Base-by-base conservation (phyloP, 2,888 invertebrate species). In the Spodoptera exigua region DNA sequence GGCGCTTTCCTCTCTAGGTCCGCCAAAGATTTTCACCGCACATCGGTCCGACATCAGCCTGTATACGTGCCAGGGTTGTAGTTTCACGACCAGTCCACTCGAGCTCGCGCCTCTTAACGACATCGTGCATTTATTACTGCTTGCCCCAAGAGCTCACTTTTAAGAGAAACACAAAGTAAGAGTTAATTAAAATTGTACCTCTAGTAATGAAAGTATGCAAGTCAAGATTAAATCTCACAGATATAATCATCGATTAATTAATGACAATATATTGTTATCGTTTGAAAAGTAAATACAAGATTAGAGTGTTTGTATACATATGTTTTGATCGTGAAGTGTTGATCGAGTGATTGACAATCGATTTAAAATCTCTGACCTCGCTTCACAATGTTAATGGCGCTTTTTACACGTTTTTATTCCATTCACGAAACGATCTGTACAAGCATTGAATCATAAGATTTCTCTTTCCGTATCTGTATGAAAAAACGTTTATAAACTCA, bases 51-150 rank as follows among this genome's bases (percentile, higher is more conserved):
- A 70, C 70, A 74, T 66, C 64, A 62, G 59, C 61, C 76, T 74
- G 79, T 74, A 65, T 67, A 66, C 61, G 56, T 27, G 27, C 7
- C 9, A 27, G 27, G 27, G 27, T 55, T 52, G 65, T 65, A 68
- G 79, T 77, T 77, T 77, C 76, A 74, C 77, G 74, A 82, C 63
- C 57, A 51, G 70, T 49, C 64, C 27, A 56, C 54, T 61, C 56
- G 77, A 78, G 83, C 77, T 83, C 77, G 76, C 76, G 81, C 73
- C 81, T 78, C 77, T 77, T 83, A 85, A 84, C 81, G 80, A 83
- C 80, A 74, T 81, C 77, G 76, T 81, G 80, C 79, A 81, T 85
- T 86, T 82, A 84, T 85, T 83, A 72, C 69, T 56, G 71, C 57
- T 59, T 70, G 80, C 77, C 64, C 55, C 67, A 78, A 79, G 76